Conservation (phyloP, 2,888 invertebrate species). For the Temnothorax unifasciatus region DNA sequence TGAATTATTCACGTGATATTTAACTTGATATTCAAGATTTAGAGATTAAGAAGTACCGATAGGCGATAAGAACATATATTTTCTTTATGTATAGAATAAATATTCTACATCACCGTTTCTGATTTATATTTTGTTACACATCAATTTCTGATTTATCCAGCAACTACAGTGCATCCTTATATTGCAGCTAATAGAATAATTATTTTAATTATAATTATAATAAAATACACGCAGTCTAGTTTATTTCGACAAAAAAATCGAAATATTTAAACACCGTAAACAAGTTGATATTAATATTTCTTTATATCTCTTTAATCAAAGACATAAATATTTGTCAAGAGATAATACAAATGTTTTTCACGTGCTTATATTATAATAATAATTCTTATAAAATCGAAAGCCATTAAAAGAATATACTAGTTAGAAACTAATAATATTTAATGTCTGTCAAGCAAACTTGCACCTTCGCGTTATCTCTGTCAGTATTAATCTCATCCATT, state of each 20-base stretch:
- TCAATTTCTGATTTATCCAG: not conserved
- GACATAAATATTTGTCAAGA: not conserved
- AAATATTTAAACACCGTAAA: not conserved
- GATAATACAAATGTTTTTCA: not conserved
- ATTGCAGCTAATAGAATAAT: not conserved
- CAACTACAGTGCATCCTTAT: not conserved
- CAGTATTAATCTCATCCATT: conserved; percentile 31
- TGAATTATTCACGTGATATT: not conserved
- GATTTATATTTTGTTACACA: not conserved
- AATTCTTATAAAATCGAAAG: not conserved
- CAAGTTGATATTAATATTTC: not conserved
- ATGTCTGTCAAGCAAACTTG: not conserved
- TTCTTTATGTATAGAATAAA: not conserved
- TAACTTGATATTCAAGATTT: not conserved
- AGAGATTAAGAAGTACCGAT: not conserved
- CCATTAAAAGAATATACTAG: not conserved
- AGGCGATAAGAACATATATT: not conserved
- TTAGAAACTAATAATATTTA: not conserved
- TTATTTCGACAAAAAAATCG: not conserved
- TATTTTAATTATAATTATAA: not conserved
- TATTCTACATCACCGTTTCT: not conserved
- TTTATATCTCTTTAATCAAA: not conserved
- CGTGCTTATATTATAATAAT: not conserved
- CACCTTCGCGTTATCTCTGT: not conserved
- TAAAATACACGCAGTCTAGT: not conserved